Base-by-base conservation (phyloP, 1,140 invertebrate species). In the Drosophila mauritiana region DNA sequence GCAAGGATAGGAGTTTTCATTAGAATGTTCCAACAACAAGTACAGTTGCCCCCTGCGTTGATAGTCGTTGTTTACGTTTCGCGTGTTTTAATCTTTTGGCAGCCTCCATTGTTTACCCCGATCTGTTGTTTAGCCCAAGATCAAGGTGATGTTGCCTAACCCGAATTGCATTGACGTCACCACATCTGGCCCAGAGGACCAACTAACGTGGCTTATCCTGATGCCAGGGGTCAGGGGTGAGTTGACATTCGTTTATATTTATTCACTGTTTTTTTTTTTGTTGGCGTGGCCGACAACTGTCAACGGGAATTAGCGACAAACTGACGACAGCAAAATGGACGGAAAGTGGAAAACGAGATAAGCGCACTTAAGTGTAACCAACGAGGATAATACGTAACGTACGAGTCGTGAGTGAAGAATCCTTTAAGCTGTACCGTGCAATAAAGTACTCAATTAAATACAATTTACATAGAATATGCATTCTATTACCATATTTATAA, bases 41-140 rank as follows among this genome's bases (percentile, higher is more conserved):
- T 49, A 49, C 46, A 49, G 46, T 49, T 52, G 12, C 37, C 37
- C 12, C 12, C 11, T 39, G 31, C 31, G 49, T 34, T 15, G 17
- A 17, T 6, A 25, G 1, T 34, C 4, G 17, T 58, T 63, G 39
- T 63, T 63, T 63, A 63, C 54, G 40, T 43, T 36, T 25, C 54
- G 61, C 43, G 54, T 36, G 39, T 36, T 31, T 31, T 57, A n/a
- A n/a, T 57, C 27, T 64, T 63, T 64, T 64, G 62, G 62, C 62
- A 64, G 62, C 40, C 27, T n/a, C 12, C 13, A 37, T 34, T 64
- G 62, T 64, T 64, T 64, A 64, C 42, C 62, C 55, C 20, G 56
- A 61, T 64, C 55, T 64, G 62, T 45, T 64, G 54, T 45, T 61
- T 61, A 46, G 56, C 40, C 56, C 27, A 64, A 64, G 62, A 64